Conservation (phyloP, 2,888 invertebrate genomes). For the Megastigmus dorsalis region DNA sequence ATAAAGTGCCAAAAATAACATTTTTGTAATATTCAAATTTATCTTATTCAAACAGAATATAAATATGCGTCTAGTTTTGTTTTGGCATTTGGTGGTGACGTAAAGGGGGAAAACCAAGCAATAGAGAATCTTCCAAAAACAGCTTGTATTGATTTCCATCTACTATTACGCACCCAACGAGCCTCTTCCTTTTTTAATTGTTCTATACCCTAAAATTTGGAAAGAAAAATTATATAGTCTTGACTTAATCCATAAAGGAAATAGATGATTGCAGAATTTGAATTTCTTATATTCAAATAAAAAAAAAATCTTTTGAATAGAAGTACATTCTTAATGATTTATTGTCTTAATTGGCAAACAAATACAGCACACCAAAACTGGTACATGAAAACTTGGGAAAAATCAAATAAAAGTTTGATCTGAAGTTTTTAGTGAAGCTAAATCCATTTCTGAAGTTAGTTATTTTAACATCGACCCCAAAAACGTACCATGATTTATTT, state of each 20-base stretch:
- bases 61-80: slow-evolving; percentile 87
- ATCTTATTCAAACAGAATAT: slow-evolving; percentile 83
- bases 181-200: slow-evolving; percentile 97
- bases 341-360: too few relatives aligned
- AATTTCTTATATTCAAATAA: not conserved
- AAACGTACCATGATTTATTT: too few relatives aligned
- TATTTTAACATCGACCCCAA: too few relatives aligned
- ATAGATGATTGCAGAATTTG: too few relatives aligned
- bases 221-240: slow-evolving; percentile 32
- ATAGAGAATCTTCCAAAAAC: slow-evolving; percentile 97
- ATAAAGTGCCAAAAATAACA: not conserved
- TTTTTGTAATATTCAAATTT: not conserved
- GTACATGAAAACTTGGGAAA: too few relatives aligned
- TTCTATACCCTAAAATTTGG: slow-evolving; percentile 89
- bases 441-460: too few relatives aligned
- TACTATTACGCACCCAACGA: slow-evolving; percentile 92
- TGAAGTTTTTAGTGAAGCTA: too few relatives aligned
- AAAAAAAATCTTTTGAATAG: not conserved
- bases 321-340: too few relatives aligned
- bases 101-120: slow-evolving; percentile 96
- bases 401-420: too few relatives aligned
- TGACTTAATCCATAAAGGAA: too few relatives aligned
- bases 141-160: slow-evolving; percentile 96
- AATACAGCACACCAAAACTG: too few relatives aligned
- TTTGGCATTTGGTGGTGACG: slow-evolving; percentile 85